These are phyloP conservation scores for Trematomus loennbergii DNA, from an alignment of 2,113 vertebrate species.

Conservation along the genomic window DNA sequence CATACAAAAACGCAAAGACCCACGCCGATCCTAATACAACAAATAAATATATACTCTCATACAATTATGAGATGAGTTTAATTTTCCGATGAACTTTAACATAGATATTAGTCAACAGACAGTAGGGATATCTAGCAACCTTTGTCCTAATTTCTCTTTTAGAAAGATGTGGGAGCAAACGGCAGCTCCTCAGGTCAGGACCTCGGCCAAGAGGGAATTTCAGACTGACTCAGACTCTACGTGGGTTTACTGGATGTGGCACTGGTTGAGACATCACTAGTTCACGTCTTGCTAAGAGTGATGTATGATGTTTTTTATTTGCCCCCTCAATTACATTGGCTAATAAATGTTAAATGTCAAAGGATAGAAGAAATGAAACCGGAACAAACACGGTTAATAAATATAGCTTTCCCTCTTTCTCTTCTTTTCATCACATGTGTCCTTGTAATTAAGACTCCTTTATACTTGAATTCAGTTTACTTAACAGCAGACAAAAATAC, in stretches of 20 bases:
- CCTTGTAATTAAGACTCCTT: no score
- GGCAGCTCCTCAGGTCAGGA: constrained; percentile 53
- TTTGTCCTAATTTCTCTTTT: constrained; percentile 64
- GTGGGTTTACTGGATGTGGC: constrained; percentile 30
- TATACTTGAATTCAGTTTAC: no score
- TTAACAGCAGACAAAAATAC: no score
- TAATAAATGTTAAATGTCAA: constrained; percentile 25
- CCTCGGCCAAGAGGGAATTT: constrained; percentile 34
- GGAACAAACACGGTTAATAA: constrained; percentile 13
- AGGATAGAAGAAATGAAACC: constrained; percentile 17
- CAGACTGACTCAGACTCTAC: constrained; percentile 47
- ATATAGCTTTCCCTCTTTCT: background rate
- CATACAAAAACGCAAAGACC: background rate
- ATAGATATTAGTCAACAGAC: constrained; percentile 60
- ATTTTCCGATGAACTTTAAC: constrained; percentile 63
- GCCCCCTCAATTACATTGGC: constrained; percentile 33
- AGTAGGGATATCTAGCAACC: constrained; percentile 49
- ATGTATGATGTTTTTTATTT: constrained; percentile 20
- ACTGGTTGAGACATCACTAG: constrained; percentile 19
- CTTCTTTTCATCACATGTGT: no score
- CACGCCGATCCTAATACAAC: background rate
- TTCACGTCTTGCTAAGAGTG: constrained; percentile 8
- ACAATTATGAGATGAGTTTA: constrained; percentile 2
- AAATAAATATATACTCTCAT: background rate
- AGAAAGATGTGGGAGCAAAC: constrained; percentile 63